Base-by-base conservation (phyloP, 2,113 vertebrate species). In the Gulo gulo region DNA sequence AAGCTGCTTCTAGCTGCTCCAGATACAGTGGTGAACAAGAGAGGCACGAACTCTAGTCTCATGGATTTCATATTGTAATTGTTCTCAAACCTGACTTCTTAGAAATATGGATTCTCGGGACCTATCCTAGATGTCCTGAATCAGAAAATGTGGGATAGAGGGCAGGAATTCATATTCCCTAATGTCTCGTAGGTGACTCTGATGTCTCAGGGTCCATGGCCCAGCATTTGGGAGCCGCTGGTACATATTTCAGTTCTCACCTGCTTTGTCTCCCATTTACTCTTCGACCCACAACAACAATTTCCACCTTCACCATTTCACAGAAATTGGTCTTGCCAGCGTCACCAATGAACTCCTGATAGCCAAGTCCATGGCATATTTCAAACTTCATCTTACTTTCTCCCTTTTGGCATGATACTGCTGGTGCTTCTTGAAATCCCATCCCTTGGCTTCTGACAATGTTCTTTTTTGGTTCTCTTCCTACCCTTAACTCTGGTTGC, bases 401-500 rank as follows among this genome's bases (percentile, higher is more conserved):
- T 45, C 34, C 36, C 84, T 93, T 34, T 42, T 74, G 84, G 45
- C 34, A 26, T 45, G 36, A 90, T 39, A 50, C 74, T 50, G 31
- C 29, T n/a, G 39, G 26, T 86, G 31, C 78, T 86, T 96, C 67
- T 93, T 88, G 50, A 90, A 95, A 87, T 69, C n/a, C 42, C 47
- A 20, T 52, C 36, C 55, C 36, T 65, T 52, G 83, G 65, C 20
- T 29, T 57, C 76, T 34, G n/a, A 80, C 20, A 52, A 7, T 6
- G 13, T n/a, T 90, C 8, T 31, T 31, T 83, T 63, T 2, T 39
- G 29, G 73, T 67, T 88, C 67, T 85, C 55, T 9, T 91, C 57
- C 73, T 89, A 24, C 16, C 34, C 34, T 83, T 34, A 20, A 52
- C n/a, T 55, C 74, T 50, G 2, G 57, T 14, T 65, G 45, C 23